Percentiles rank a stretch among this genome's conserved stretches.
Conservation (phyloP, 1,140 invertebrate species). For the Idris sp. region DNA sequence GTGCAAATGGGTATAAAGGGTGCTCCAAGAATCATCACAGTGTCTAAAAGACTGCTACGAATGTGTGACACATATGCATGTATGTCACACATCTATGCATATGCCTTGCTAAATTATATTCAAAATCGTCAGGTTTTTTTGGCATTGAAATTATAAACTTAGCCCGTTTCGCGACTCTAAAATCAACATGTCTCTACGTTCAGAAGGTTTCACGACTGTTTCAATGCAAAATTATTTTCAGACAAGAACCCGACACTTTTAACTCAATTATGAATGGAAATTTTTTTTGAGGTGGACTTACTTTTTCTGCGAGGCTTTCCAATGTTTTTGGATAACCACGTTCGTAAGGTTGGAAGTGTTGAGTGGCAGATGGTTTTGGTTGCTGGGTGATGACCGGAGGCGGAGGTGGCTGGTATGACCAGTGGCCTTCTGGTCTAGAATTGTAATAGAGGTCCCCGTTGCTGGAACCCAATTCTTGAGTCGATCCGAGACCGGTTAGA, state of each 20-base stretch:
- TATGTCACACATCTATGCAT: constrained; percentile 57
- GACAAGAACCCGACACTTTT: constrained; percentile 53
- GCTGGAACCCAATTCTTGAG: constrained; percentile 76
- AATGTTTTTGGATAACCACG: constrained; percentile 92
- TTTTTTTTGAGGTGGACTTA: constrained; percentile 61
- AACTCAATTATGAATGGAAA: constrained; percentile 10
- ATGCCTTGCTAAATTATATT: constrained; percentile 36
- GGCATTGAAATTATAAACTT: constrained; percentile 59
- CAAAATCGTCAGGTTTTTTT: constrained; percentile 47
- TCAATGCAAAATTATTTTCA: constrained; percentile 41
- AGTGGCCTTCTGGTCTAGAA: constrained; percentile 80
- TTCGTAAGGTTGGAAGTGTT: constrained; percentile 88
- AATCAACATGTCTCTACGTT: too few species aligned
- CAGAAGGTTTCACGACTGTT: too few species aligned
- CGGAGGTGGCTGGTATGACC: constrained; percentile 84
- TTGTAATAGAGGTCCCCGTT: constrained; percentile 91
- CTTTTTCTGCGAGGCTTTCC: constrained; percentile 93
- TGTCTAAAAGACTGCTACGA: constrained; percentile 64
- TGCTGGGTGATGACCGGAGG: constrained; percentile 92
- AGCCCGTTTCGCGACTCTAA: too few species aligned
- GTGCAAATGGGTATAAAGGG: constrained; percentile 77
- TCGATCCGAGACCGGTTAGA: constrained; percentile 80
- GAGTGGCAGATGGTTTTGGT: constrained; percentile 85
- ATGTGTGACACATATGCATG: constrained; percentile 49
- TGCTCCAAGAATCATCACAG: constrained; percentile 66